These are phyloP conservation scores for Volucella inflata DNA, from an alignment of 2,888 invertebrate genomes.

Conservation along the genomic window DNA sequence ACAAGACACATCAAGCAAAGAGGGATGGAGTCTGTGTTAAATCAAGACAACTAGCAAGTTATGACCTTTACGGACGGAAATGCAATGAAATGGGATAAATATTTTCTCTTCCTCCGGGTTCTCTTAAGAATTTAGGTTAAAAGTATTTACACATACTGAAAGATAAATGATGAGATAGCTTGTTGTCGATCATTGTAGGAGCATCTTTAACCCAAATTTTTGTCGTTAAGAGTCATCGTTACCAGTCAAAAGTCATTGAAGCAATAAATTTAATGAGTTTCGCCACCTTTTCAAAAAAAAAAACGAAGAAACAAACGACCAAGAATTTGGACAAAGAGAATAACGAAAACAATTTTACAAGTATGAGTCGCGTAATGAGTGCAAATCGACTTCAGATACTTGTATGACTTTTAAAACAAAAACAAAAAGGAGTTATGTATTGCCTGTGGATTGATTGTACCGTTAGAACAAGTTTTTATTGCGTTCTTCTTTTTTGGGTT, in stretches of 20 bases:
- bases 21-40: too few relatives aligned
- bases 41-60: too few relatives aligned
- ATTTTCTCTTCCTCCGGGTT: too few relatives aligned
- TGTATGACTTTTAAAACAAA: neutral
- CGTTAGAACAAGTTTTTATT: conserved; percentile 49
- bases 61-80: too few relatives aligned
- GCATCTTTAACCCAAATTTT: conserved; percentile 33
- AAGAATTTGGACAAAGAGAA: neutral
- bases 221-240: conserved; percentile 33
- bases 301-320: neutral
- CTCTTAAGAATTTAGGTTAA: too few relatives aligned
- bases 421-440: conserved; percentile 11
- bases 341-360: conserved; percentile 22
- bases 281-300: conserved; percentile 12
- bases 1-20: conserved; percentile 15
- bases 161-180: neutral
- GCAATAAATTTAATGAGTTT: conserved; percentile 15
- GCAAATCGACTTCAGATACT: conserved; percentile 31
- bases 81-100: too few relatives aligned
- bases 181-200: conserved; percentile 6
- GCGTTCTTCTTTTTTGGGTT: conserved; percentile 11
- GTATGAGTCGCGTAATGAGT: conserved; percentile 48
- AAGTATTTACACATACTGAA: neutral
- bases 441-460: conserved; percentile 16
- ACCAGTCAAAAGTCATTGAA: neutral